Evolutionary conservation across 1,140 invertebrate species (phyloP), one percentile per base, ranked within the genome.

Genomic region (Drosophila arawakana): DNA sequence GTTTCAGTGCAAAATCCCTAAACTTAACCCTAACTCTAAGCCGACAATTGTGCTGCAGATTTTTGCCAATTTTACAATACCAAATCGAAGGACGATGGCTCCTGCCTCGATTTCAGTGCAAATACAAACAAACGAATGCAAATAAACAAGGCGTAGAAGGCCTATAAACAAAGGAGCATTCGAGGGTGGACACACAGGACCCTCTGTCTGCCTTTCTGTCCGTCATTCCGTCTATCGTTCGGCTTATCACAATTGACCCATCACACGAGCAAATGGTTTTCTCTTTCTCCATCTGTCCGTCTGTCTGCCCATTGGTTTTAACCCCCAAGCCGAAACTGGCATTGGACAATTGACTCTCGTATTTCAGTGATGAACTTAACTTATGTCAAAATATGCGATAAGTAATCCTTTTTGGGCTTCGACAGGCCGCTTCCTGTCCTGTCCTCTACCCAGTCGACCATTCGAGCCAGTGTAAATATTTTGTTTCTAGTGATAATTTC

Each of bases 311-410:
- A 67, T 80, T 77, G 81, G 76, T 57, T 76, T 82, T 76, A 66
- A 54, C 52, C 65, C 69, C 66, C 21, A 37, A 47, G 9, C 44
- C 55, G 30, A 54, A 50, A 37, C 37, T 25, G 62, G 35, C 30
- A 37, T 44, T 59, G 67, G 74, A 90, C 78, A 89, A 89, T 89
- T 89, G 84, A 89, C 85, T 90, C 85, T 90, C 85, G 78, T 90
- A 85, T 90, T 90, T 90, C 88, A 81, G 79, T 91, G 89, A 88
- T 86, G 88, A 91, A 89, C 84, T 91, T 91, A 91, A 89, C 89
- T 91, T 91, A 91, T 91, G 89, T 91, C 89, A 91, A 91, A 91
- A 91, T 90, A 91, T 91, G 85, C 84, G 89, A 86, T 91, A 91
- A 91, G 89, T 90, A 90, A 90, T 90, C 85, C 85, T 90, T 88